A percentile compares a stretch with the other conserved stretches of the same genome.
Evolutionary conservation across 2,113 vertebrate genomes (phyloP).

Genomic region (Alligator mississippiensis): DNA sequence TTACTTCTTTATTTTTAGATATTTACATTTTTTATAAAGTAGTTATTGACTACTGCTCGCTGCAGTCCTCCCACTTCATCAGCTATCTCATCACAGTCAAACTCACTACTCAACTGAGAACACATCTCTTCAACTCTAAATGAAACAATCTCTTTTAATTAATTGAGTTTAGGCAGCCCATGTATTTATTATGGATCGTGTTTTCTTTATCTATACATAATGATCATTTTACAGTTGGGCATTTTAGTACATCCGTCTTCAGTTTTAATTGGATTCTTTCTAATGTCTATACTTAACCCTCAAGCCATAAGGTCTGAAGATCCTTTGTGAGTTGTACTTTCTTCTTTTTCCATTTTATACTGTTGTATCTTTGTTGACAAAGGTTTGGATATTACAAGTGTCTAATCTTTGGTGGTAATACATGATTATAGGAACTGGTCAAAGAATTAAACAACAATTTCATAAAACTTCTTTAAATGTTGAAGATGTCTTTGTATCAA

Average conservation of each 20-base stretch:
- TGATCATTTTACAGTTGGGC: constrained; percentile 23
- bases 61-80: background rate
- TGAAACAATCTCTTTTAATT: background rate
- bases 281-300: constrained; percentile 15
- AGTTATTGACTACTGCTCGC: constrained; percentile 21
- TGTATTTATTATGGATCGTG: background rate
- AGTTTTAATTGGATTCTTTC: constrained; percentile 43
- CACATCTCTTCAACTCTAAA: background rate
- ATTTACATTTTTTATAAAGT: constrained; percentile 48
- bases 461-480: background rate
- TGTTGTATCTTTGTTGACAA: background rate
- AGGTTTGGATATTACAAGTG: constrained; percentile 9
- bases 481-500: background rate
- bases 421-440: background rate
- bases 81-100: background rate
- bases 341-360: background rate
- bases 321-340: constrained; percentile 1
- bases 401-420: background rate
- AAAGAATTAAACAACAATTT: background rate
- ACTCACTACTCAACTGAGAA: background rate
- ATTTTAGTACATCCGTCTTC: constrained; percentile 18
- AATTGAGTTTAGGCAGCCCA: background rate
- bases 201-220: constrained; percentile 40
- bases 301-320: background rate
- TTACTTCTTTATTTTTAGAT: constrained; percentile 30